phyloP scores from a whole-genome alignment of 2,888 invertebrate species.

The Agonopterix arenella region DNA sequence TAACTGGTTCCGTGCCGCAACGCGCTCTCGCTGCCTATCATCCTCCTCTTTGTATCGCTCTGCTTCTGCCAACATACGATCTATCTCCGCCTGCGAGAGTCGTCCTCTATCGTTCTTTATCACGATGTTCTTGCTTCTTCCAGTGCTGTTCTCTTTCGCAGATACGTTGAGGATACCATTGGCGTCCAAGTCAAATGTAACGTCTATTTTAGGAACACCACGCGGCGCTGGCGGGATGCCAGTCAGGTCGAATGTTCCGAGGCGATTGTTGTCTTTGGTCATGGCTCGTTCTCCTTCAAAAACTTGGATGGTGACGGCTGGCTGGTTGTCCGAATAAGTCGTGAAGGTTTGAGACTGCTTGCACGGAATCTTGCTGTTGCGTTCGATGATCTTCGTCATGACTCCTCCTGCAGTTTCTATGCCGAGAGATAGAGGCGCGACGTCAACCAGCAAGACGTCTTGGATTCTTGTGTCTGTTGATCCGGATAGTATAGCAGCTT shows the following conservation, averaged over 20 bases:
- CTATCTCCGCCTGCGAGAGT: slow-evolving; percentile 84
- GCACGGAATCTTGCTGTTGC: slow-evolving; percentile 80
- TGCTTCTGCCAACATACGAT: slow-evolving; percentile 82
- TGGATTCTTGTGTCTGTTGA: slow-evolving; percentile 82
- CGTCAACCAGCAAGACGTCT: slow-evolving; percentile 73
- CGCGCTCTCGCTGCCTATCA: slow-evolving; percentile 77
- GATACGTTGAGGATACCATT: slow-evolving; percentile 75
- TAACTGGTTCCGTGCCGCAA: slow-evolving; percentile 80
- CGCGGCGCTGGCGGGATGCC: slow-evolving; percentile 80
- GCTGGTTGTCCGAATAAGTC: slow-evolving; percentile 85
- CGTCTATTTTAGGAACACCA: slow-evolving; percentile 78
- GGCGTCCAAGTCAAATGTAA: slow-evolving; percentile 78
- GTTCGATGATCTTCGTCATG: slow-evolving; percentile 82
- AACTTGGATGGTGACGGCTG: slow-evolving; percentile 80
- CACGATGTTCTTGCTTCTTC: slow-evolving; percentile 81
- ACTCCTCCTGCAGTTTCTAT: slow-evolving; percentile 85
- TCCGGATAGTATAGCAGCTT: slow-evolving; percentile 80
- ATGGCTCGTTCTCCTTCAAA: slow-evolving; percentile 83
- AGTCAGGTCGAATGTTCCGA: slow-evolving; percentile 75
- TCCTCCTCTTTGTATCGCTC: slow-evolving; percentile 82
- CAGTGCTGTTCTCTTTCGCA: slow-evolving; percentile 78
- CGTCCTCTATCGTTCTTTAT: slow-evolving; percentile 87
- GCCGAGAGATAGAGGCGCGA: slow-evolving; percentile 77
- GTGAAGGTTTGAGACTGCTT: slow-evolving; percentile 81
- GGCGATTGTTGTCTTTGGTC: slow-evolving; percentile 82